Percentiles rank a stretch among this genome's conserved stretches.
Evolutionary conservation across 2,113 vertebrate genomes (phyloP).

Genomic region (Oryzias curvinotus): DNA sequence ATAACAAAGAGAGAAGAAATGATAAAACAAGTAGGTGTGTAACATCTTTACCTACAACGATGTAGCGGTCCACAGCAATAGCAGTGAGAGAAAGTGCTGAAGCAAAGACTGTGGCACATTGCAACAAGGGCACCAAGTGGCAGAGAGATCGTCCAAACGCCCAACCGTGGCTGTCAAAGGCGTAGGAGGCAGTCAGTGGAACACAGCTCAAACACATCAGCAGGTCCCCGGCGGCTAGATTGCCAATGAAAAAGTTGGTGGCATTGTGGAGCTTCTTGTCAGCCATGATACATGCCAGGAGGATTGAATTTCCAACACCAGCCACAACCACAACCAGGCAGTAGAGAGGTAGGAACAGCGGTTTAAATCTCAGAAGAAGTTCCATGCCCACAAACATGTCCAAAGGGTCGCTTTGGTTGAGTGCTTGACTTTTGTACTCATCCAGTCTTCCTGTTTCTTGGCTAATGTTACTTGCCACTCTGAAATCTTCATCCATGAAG

Average conservation of each 20-base stretch:
- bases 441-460: conserved; percentile 19
- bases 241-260: conserved; percentile 82
- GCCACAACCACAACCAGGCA: conserved; percentile 75
- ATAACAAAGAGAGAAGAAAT: too few relatives aligned
- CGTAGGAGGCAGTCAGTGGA: conserved; percentile 79
- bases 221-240: conserved; percentile 78
- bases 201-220: conserved; percentile 82
- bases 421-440: conserved; percentile 23
- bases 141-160: conserved; percentile 77
- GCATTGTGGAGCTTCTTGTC: conserved; percentile 82
- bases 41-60: conserved; percentile 71
- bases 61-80: conserved; percentile 80
- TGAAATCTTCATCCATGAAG: conserved; percentile 48
- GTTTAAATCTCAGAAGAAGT: conserved; percentile 75
- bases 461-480: conserved; percentile 46
- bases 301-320: conserved; percentile 75
- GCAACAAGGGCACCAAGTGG: conserved; percentile 76
- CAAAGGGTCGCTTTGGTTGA: conserved; percentile 69
- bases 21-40: too few relatives aligned
- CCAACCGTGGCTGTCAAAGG: conserved; percentile 78
- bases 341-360: conserved; percentile 79
- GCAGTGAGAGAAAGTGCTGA: conserved; percentile 80
- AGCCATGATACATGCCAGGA: conserved; percentile 74
- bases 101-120: conserved; percentile 78
- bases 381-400: conserved; percentile 76